Base-by-base conservation (phyloP, 2,888 invertebrate genomes). In the Aporophyla lueneburgensis region DNA sequence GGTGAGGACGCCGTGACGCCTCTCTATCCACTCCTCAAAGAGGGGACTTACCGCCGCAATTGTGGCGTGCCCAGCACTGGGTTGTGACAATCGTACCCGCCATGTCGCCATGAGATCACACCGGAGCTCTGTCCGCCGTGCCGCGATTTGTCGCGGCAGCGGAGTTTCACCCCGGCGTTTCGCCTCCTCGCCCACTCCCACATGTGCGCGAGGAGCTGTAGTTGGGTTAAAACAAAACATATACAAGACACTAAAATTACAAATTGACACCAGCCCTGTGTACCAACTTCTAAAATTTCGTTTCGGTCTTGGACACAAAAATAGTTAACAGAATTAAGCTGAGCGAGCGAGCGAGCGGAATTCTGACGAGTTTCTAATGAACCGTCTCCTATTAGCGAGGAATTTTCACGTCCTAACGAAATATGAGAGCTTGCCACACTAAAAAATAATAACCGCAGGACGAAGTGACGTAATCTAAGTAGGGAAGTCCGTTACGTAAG, bases 271-370 rank as follows among this genome's bases (percentile, higher is more conserved):
- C 70, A 58, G 81, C 61, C 78, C 80, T 79, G 81, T 67, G 90
- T 63, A 46, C 24, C 3, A 74, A 76, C 80, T 79, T 75, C 66
- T 54, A 74, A 88, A 88, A 85, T 72, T 91, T 90, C 91, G 89
- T 89, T 92, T 89, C 88, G 86, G 87, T 92, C 89, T 89, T 88
- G 93, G 92, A 93, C 93, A 93, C 93, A 93, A 94, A 94, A 94
- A 94, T 93, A 92, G 94, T 94, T 95, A 95, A 94, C 92, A 92
- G 90, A 93, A 95, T 95, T 94, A 95, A 94, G 92, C 89, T 88
- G 88, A 86, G 90, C 84, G 89, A 92, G 90, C 84, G 89, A 92
- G 93, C 90, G 91, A 88, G 89, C 72, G 85, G 92, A 93, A 93
- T 93, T 74, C 91, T 89, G 91, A 90, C 90, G 91, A 88, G 89